These are phyloP conservation scores for Elysia chlorotica DNA, from an alignment of 1,140 invertebrate genomes.

Conservation along the genomic window DNA sequence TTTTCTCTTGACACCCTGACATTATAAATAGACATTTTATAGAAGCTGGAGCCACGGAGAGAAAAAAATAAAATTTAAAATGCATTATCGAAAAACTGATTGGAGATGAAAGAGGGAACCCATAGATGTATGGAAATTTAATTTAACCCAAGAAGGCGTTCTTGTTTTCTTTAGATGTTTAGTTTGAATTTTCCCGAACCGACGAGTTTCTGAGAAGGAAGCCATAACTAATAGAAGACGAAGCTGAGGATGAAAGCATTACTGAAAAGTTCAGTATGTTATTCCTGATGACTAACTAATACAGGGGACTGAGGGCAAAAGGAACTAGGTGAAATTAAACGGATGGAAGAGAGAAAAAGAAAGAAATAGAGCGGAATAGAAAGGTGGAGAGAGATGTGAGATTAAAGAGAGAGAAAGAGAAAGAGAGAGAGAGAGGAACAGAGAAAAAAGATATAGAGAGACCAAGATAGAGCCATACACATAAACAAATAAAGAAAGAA, in stretches of 20 bases:
- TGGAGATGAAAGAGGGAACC: no score
- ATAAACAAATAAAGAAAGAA: background rate
- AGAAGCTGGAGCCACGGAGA: no score
- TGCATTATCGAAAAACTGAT: no score
- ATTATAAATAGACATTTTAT: no score
- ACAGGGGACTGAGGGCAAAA: background rate
- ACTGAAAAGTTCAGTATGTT: background rate
- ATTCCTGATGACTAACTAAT: background rate
- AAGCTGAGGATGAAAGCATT: background rate
- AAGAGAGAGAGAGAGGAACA: background rate
- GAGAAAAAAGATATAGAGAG: constrained; percentile 1
- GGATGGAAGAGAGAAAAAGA: background rate
- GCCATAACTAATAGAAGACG: background rate
- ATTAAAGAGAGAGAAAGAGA: background rate
- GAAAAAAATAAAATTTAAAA: no score
- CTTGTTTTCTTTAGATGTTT: background rate
- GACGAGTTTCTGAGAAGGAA: background rate
- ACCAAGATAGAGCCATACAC: background rate
- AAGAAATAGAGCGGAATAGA: background rate
- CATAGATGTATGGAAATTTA: no score
- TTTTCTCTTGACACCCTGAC: no score
- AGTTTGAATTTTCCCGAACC: background rate
- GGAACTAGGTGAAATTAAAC: background rate
- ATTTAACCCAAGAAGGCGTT: no score
- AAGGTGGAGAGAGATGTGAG: background rate